Conservation (phyloP, 1,140 invertebrate species). For the Wasmannia auropunctata region DNA sequence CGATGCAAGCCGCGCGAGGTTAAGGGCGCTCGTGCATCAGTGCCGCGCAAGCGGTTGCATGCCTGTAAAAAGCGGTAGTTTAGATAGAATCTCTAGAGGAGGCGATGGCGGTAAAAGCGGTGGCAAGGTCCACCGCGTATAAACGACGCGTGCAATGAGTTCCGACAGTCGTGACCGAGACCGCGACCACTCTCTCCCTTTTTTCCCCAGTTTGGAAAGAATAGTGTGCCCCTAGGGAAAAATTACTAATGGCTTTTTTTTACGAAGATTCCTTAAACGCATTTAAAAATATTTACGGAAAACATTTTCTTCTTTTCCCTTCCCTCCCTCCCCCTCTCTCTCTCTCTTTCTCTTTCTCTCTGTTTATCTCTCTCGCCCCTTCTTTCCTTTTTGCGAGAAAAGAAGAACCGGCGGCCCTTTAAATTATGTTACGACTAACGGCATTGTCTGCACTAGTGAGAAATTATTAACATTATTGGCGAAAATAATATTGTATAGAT, state of each 20-base stretch:
- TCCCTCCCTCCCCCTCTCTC: background rate
- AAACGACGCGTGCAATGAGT: conserved; percentile 36
- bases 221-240: background rate
- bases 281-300: background rate
- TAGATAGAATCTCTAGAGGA: conserved; percentile 50
- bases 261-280: background rate
- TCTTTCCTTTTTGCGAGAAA: background rate
- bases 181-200: background rate
- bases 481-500: background rate
- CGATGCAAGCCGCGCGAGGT: conserved; percentile 38
- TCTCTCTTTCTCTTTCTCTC: background rate
- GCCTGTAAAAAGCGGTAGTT: conserved; percentile 56
- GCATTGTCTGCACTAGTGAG: background rate
- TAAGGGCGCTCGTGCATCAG: conserved; percentile 58
- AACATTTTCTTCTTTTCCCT: background rate
- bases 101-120: conserved; percentile 37
- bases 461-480: background rate
- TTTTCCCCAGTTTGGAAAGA: background rate
- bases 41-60: conserved; percentile 39
- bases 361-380: too few species aligned
- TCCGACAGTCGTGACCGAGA: conserved; percentile 50
- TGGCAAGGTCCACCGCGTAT: conserved; percentile 49
- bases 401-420: background rate
- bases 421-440: background rate
- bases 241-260: background rate